Percentiles rank a stretch among this genome's conserved stretches.
These are phyloP conservation scores for Empidonax traillii DNA, from an alignment of 2,113 vertebrate species.

Conservation along the genomic window DNA sequence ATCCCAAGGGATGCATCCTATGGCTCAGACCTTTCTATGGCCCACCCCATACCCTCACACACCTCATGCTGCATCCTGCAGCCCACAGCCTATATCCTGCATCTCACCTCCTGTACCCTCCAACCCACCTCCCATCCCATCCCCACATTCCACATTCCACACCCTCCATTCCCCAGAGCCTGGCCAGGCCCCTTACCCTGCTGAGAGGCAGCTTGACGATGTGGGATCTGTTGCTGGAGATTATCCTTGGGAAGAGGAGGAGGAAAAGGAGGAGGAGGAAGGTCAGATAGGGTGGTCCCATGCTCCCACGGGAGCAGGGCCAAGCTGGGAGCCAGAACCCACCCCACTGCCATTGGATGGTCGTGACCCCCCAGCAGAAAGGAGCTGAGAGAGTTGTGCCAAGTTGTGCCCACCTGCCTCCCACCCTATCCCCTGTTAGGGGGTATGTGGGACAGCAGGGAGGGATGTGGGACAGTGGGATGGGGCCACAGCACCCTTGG, in stretches of 20 bases:
- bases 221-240: constrained; percentile 98
- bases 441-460: not conserved
- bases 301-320: accelerated
- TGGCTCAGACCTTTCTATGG: not conserved
- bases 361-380: accelerated
- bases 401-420: accelerated
- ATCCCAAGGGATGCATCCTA: not conserved
- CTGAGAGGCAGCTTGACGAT: constrained; percentile 99
- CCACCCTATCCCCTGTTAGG: accelerated
- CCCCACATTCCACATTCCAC: not conserved
- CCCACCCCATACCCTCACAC: not conserved
- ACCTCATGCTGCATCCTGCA: not conserved
- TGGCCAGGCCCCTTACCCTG: constrained; percentile 83
- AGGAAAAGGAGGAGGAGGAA: not conserved
- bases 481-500: accelerated
- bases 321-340: not conserved
- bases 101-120: not conserved
- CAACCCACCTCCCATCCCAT: not conserved
- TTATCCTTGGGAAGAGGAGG: constrained; percentile 83
- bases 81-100: not conserved
- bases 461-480: accelerated
- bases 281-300: not conserved
- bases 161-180: accelerated
- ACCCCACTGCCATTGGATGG: accelerated
- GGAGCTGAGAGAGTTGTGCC: accelerated